Conservation (phyloP, 1,140 invertebrate species). For the Homalodisca vitripennis region DNA sequence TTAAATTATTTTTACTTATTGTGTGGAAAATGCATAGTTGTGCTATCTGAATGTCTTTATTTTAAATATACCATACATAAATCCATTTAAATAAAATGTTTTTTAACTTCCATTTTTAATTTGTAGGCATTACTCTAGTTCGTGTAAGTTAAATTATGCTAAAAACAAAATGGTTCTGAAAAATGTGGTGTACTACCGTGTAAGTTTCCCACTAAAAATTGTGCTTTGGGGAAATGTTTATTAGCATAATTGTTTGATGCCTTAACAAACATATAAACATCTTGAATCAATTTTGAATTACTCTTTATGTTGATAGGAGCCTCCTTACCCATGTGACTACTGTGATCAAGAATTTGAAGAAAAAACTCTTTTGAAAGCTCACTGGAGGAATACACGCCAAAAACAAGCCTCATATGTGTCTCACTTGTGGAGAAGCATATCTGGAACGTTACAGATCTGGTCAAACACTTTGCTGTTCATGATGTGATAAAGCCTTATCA, state of each 20-base stretch:
- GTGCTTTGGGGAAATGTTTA: no score
- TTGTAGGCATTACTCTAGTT: neutral
- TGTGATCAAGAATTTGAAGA: constrained; percentile 37
- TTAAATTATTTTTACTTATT: no score
- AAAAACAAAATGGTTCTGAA: neutral
- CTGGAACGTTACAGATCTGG: constrained; percentile 50
- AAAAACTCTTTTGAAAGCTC: constrained; percentile 35
- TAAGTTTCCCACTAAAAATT: neutral
- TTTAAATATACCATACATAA: no score
- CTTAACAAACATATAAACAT: neutral
- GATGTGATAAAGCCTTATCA: constrained; percentile 58
- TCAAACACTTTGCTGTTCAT: constrained; percentile 56
- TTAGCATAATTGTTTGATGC: no score
- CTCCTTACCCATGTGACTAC: constrained; percentile 41
- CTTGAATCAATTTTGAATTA: neutral
- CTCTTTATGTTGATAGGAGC: constrained; percentile 30
- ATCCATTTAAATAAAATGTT: no score
- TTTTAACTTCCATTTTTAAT: no score
- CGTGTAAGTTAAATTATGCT: neutral
- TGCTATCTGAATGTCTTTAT: no score
- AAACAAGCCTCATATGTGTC: constrained; percentile 54
- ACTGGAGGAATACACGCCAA: constrained; percentile 52
- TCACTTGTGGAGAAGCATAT: constrained; percentile 56
- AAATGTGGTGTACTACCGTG: neutral
- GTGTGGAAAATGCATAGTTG: no score